These are phyloP conservation scores for Sparus aurata DNA, from an alignment of 2,797 vertebrate genomes.

Conservation along the genomic window DNA sequence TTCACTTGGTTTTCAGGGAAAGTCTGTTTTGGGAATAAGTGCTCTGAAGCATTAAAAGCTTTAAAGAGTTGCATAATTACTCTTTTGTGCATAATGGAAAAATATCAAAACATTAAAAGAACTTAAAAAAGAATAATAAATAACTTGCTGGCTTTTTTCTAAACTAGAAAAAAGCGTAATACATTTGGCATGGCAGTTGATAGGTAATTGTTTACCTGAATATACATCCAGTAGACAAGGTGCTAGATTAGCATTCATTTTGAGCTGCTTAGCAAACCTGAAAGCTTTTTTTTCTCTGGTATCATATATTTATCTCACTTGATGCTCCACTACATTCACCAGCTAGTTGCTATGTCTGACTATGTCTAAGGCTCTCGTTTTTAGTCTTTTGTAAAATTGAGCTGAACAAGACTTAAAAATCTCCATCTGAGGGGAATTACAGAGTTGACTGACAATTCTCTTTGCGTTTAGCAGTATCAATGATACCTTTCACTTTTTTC, in stretches of 20 bases:
- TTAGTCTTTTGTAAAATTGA: not conserved
- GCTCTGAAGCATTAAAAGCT: not conserved
- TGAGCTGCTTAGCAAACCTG: not conserved
- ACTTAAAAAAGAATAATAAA: not conserved
- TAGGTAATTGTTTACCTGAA: not conserved
- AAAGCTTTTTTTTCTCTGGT: not conserved
- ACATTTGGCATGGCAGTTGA: not conserved
- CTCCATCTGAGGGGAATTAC: not conserved
- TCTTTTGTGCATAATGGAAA: not conserved
- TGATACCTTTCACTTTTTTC: not conserved
- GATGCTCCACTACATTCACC: not conserved
- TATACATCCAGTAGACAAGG: not conserved
- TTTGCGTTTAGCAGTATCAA: no score
- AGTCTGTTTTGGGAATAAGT: not conserved
- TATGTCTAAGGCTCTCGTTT: not conserved
- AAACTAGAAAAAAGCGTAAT: not conserved
- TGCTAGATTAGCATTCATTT: not conserved
- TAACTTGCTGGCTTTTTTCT: not conserved
- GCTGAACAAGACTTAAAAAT: not conserved
- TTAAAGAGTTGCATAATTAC: slow-evolving; percentile 1
- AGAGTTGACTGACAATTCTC: not conserved
- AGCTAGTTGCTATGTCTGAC: not conserved
- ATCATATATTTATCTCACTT: not conserved
- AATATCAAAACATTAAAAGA: not conserved
- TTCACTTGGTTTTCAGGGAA: not conserved